Evolutionary conservation across 2,888 invertebrate genomes (phyloP), one percentile per base, ranked within the genome.

Genomic region (Melinaea menophilus): DNA sequence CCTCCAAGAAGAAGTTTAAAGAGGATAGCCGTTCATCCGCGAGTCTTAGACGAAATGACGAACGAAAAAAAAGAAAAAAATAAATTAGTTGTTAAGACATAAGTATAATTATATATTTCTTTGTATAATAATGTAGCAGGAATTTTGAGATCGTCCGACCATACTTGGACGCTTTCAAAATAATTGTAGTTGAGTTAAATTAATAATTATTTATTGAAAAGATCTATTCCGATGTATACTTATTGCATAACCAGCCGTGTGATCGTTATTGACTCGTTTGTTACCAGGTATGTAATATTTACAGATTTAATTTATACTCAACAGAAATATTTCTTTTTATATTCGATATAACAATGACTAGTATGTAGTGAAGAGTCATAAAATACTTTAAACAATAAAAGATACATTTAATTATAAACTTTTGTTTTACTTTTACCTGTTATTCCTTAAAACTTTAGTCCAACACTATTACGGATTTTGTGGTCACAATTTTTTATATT

Each of bases 131-230:
- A 31, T 7, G 11, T 31, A 51, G 5, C 22, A 51, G 22, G 34
- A 80, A 84, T 90, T 88, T 90, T 88, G 90, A 79, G 82, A 82
- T 78, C 84, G 88, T 85, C 90, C 75, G 89, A 90, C 85, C 78
- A 68, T 70, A 71, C 90, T 90, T 89, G 86, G 89, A 90, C 89
- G 86, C 75, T 86, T 79, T 84, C 90, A 85, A 84, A 86, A 85
- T 88, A 81, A 72, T 61, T 67, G 71, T 72, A 76, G 78, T 79
- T 76, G 75, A 76, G 68, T 62, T 65, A 64, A 67, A 63, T 60
- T 68, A 69, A 68, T 74, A 72, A 73, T 75, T 80, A 77, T 80
- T 79, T 69, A 59, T 62, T 68, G 61, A 64, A 54, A 48, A 59
- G 57, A 56, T 7, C 51, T 59, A 33, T 55, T 58, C 47, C 60